Evolutionary conservation across 2,113 vertebrate genomes (phyloP), one percentile per base, ranked within the genome.

Genomic region (Cyanoliseus patagonus): DNA sequence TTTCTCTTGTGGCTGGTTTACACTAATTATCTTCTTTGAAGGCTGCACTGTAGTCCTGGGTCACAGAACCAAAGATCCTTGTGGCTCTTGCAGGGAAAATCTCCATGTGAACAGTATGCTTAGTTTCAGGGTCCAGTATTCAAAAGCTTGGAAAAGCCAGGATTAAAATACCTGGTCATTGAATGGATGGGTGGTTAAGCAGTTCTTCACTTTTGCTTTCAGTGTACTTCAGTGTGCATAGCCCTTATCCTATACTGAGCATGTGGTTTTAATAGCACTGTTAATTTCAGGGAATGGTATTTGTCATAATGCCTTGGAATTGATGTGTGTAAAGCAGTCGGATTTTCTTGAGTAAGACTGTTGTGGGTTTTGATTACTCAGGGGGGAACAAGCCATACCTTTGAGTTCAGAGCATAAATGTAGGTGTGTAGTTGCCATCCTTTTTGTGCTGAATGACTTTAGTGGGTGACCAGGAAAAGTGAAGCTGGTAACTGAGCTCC

Each of bases 181-280:
- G 35, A 55, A 70, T 15, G 33, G 11, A 23, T 39, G 7, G 0
- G 18, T 39, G 47, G 53, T 39, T 77, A 70, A 28, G 8, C 4
- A 24, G 51, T 61, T 22, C 37, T 67, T 87, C 13, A 2, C 49
- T 79, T 76, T 27, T 30, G 5, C 15, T n/a, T 88, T 83, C n/a
- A 27, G 0, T 4, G 4, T 69, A 6, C 42, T 57, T 35, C 1
- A 18, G 0, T 10, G 11, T 51, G 11, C 46, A 3, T 13, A 35
- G 41, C 49, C 24, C 41, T 44, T 7, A 24, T 59, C 25, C 62
- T 62, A 3, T 9, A 13, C n/a, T 23, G 35, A 55, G 35, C 28
- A 10, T 4, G 3, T 8, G 3, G 59, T 86, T 39, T 37, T 46
- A 28, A 49, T 55, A 68, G 16, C 28, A 8, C 23, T 69, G 12